phyloP scores from a whole-genome alignment of 2,797 vertebrate species.

The Chelonia mydas region DNA sequence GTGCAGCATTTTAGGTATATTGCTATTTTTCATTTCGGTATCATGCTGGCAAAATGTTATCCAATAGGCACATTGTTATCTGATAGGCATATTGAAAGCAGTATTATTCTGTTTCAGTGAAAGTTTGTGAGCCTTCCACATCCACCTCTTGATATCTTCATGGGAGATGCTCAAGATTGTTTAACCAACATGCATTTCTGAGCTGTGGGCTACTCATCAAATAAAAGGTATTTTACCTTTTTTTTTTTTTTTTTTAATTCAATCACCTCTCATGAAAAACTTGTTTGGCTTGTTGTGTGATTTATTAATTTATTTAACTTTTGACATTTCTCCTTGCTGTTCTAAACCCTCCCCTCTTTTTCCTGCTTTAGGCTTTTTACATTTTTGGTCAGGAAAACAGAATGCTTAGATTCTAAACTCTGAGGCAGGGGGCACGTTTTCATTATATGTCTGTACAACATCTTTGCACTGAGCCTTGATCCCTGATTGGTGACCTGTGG shows the following conservation, averaged over 20 bases:
- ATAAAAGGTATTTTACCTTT: conserved; percentile 34
- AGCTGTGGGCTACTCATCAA: background rate
- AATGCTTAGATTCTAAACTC: background rate
- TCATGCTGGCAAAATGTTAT: background rate
- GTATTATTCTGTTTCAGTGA: conserved; percentile 45
- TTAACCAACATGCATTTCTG: background rate
- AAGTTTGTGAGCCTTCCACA: background rate
- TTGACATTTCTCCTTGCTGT: background rate
- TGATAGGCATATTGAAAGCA: background rate
- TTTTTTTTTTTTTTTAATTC: background rate
- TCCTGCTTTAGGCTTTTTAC: background rate
- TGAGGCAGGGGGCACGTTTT: background rate
- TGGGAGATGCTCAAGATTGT: background rate
- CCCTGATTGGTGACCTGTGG: background rate
- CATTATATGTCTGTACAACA: accelerated
- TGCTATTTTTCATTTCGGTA: background rate
- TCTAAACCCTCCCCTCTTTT: background rate
- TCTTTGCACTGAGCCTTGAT: background rate
- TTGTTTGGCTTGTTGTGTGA: background rate
- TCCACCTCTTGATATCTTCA: background rate
- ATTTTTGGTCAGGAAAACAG: background rate
- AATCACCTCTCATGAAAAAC: background rate
- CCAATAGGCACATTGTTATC: background rate
- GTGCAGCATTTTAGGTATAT: background rate
- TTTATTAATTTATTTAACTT: background rate